Evolutionary conservation across 2,113 vertebrate species (phyloP).

Genomic region (mouse (Mus musculus)): GRCm39 chr12:79137501-79138000

Average conservation of each 20-base stretch:
- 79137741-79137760: neutral
- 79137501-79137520: neutral
- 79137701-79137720: neutral
- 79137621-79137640: no score
- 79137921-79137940: neutral
- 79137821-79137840: neutral
- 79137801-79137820: neutral
- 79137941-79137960: neutral
- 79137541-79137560: neutral
- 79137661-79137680: neutral
- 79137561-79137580: neutral
- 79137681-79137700: neutral
- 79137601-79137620: neutral
- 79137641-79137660: neutral
- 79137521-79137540: neutral
- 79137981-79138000: no score
- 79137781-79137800: neutral
- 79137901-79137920: neutral
- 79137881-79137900: neutral
- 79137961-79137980: neutral
- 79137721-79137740: constrained; percentile 5
- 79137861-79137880: neutral
- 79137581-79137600: neutral
- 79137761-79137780: constrained; percentile 8
- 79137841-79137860: neutral